Percentiles rank a stretch among this genome's conserved stretches.
phyloP scores from a whole-genome alignment of 2,113 vertebrate genomes.

The Scophthalmus maximus region DNA sequence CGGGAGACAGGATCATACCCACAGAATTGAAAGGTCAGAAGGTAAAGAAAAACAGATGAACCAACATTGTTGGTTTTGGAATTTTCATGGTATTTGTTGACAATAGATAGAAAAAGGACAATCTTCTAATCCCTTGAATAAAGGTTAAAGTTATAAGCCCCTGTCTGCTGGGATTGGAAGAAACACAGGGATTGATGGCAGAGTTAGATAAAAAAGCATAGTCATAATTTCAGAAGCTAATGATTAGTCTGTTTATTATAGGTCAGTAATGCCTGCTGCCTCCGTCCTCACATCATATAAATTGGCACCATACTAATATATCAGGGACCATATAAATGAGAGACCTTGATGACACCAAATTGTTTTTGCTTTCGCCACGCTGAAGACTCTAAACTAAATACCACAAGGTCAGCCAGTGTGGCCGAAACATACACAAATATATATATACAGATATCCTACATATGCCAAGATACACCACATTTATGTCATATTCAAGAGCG shows the following conservation, averaged over 20 bases:
- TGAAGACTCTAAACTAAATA: neutral
- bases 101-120: neutral
- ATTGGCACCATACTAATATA: conserved; percentile 21
- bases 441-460: neutral
- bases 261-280: conserved; percentile 3
- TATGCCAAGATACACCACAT: neutral
- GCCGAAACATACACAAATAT: neutral
- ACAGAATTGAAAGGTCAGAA: neutral
- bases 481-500: neutral
- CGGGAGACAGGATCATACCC: no score
- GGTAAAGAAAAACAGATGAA: neutral
- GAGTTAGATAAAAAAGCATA: conserved; percentile 10
- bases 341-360: neutral
- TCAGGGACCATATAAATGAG: neutral
- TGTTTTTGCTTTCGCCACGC: neutral
- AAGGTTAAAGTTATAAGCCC: conserved; percentile 5
- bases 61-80: neutral
- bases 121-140: neutral
- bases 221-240: conserved; percentile 46
- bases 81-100: neutral
- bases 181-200: conserved; percentile 13
- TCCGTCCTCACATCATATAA: neutral
- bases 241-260: conserved; percentile 56
- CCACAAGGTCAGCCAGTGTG: neutral
- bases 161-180: neutral